Evolutionary conservation across 2,797 vertebrate genomes (phyloP).

Genomic region (Lithobates pipiens): DNA sequence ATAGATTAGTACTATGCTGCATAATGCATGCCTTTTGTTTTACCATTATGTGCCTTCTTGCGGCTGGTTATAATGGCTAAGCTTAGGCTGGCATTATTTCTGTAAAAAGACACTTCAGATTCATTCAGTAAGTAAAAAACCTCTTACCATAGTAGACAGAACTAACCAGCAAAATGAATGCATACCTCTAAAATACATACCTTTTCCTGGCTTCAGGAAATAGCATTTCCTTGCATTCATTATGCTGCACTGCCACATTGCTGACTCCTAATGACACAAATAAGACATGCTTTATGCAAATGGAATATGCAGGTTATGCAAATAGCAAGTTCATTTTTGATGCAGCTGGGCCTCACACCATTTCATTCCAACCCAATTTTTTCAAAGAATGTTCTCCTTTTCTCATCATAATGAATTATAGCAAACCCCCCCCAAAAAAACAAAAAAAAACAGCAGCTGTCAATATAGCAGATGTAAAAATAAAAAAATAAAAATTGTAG

Average conservation of each 20-base stretch:
- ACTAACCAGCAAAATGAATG: conserved; percentile 60
- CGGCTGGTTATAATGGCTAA: conserved; percentile 40
- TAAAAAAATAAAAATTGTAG: conserved; percentile 37
- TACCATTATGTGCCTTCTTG: conserved; percentile 36
- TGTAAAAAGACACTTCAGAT: conserved; percentile 60
- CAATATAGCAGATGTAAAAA: background rate
- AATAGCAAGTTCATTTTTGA: conserved; percentile 47
- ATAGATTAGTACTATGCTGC: conserved; percentile 45
- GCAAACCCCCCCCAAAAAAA: background rate
- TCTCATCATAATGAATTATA: conserved; percentile 54
- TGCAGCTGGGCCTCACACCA: conserved; percentile 54
- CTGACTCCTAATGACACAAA: conserved; percentile 56
- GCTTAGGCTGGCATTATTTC: conserved; percentile 52
- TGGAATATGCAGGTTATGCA: conserved; percentile 60
- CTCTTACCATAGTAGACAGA: conserved; percentile 60
- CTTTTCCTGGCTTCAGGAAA: conserved; percentile 50
- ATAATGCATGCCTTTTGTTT: conserved; percentile 49
- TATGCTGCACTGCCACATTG: conserved; percentile 45
- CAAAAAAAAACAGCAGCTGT: conserved; percentile 39
- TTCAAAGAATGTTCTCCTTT: conserved; percentile 26
- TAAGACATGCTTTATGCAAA: conserved; percentile 56
- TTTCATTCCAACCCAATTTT: conserved; percentile 51
- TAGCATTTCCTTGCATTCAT: conserved; percentile 57
- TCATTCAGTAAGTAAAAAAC: conserved; percentile 62
- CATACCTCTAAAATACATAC: conserved; percentile 60